phyloP scores from a whole-genome alignment of 1,140 invertebrate species.

The Bemisia tabaci region DNA sequence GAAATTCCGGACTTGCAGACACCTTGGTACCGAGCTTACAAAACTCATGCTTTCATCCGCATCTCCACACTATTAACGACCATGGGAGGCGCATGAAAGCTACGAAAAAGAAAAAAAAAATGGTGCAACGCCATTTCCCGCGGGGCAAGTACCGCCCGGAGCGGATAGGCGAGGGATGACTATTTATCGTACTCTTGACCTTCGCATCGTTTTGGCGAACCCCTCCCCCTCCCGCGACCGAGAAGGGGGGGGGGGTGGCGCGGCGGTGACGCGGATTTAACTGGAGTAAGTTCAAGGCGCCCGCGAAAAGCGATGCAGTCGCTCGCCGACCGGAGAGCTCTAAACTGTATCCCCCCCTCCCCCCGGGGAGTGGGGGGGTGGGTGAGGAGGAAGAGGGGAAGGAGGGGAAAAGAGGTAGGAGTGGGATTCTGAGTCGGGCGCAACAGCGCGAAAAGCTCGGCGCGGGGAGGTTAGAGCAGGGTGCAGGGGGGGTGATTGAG shows the following conservation, averaged over 20 bases:
- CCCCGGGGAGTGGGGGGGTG: background rate
- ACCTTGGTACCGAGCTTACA: too few species aligned
- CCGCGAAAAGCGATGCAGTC: background rate
- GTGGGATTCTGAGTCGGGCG: background rate
- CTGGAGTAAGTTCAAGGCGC: background rate
- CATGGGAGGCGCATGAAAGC: too few species aligned
- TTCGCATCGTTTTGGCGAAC: background rate
- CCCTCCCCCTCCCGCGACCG: background rate
- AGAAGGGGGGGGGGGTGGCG: background rate
- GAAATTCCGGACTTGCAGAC: too few species aligned
- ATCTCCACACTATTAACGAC: too few species aligned
- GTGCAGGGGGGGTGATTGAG: too few species aligned
- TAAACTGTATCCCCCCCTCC: too few species aligned
- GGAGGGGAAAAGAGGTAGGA: background rate
- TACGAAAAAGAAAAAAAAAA: too few species aligned
- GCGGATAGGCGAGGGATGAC: background rate
- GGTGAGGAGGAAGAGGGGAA: background rate
- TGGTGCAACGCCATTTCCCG: too few species aligned
- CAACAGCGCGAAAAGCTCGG: too few species aligned
- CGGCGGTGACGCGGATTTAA: background rate
- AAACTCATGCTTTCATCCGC: too few species aligned
- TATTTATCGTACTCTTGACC: background rate
- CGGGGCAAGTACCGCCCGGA: too few species aligned
- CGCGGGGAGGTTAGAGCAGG: too few species aligned
- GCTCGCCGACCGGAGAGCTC: background rate